Conservation (phyloP, 2,888 invertebrate genomes). For the Scaptomyza reducta region DNA sequence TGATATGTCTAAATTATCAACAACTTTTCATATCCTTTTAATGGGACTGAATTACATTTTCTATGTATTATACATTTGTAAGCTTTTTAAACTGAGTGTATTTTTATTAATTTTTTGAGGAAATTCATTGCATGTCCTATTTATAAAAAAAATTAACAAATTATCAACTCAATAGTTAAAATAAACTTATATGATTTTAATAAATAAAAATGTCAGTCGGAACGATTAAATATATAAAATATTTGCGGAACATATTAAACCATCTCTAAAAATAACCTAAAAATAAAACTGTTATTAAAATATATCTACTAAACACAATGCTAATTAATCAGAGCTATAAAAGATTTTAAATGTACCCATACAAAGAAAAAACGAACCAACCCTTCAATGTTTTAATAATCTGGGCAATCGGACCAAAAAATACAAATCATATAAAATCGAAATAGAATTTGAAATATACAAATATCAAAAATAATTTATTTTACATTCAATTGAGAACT, state of each 20-base stretch:
- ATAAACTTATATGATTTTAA: conserved; percentile 2
- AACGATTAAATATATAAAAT: neutral
- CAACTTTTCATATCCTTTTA: conserved; percentile 74
- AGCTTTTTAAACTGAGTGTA: conserved; percentile 35
- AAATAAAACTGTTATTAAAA: conserved; percentile 7
- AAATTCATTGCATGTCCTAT: conserved; percentile 7
- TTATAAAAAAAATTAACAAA: neutral
- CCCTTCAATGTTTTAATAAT: conserved; percentile 64
- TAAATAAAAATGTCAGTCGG: neutral
- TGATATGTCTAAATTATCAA: conserved; percentile 18
- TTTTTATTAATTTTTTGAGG: conserved; percentile 27
- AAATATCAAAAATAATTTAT: conserved; percentile 44
- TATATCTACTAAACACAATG: conserved; percentile 6
- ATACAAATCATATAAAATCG: conserved; percentile 44
- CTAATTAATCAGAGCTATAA: conserved; percentile 8
- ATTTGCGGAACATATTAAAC: neutral
- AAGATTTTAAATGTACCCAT: conserved; percentile 11
- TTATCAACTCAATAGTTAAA: neutral
- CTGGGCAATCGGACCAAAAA: conserved; percentile 73
- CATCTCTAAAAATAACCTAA: conserved; percentile 2
- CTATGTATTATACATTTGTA: conserved; percentile 30
- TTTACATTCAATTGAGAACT: conserved; percentile 48
- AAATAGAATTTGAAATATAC: conserved; percentile 50
- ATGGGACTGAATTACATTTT: conserved; percentile 70
- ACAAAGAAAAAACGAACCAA: conserved; percentile 61